Conservation (phyloP, 2,888 invertebrate genomes). For the Dione vanillae region DNA sequence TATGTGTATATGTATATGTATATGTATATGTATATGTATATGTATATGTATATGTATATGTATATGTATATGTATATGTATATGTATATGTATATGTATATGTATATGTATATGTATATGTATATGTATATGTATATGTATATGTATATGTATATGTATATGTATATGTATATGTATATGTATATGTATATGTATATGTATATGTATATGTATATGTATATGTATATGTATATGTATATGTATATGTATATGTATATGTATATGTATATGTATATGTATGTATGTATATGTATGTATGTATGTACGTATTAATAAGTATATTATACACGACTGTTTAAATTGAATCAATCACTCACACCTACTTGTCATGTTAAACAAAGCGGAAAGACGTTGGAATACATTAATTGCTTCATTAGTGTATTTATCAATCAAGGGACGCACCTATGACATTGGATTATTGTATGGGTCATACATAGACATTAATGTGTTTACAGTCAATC, state of each 20-base stretch:
- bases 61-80: not conserved
- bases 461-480: constrained; percentile 33
- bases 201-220: not conserved
- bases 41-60: not conserved
- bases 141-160: not conserved
- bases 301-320: not conserved
- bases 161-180: not conserved
- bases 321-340: constrained; percentile 3
- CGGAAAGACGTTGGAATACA: constrained; percentile 26
- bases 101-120: not conserved
- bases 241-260: not conserved
- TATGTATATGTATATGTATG: not conserved
- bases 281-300: not conserved
- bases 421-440: constrained; percentile 50
- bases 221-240: not conserved
- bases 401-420: constrained; percentile 49
- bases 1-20: not conserved
- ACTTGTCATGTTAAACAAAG: constrained; percentile 22
- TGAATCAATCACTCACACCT: constrained; percentile 19
- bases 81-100: not conserved
- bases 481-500: constrained; percentile 43
- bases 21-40: not conserved
- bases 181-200: not conserved
- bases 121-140: not conserved
- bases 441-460: constrained; percentile 39